Conservation (phyloP, 2,797 vertebrate genomes). For the Pangasius mekongensis region DNA sequence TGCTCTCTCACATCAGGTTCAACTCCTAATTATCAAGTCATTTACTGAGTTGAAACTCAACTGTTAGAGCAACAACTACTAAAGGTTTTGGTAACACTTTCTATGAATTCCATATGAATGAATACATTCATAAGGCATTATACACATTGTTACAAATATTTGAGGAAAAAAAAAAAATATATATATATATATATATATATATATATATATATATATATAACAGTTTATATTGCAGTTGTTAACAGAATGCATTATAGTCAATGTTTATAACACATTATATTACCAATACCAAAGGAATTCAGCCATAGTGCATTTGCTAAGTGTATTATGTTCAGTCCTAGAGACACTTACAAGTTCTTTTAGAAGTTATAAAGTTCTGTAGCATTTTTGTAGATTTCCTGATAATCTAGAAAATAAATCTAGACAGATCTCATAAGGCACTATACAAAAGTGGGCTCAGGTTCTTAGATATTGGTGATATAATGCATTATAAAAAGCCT, state of each 20-base stretch:
- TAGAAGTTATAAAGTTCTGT: background rate
- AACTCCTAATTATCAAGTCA: background rate
- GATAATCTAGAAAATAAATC: background rate
- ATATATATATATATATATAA: too few species aligned
- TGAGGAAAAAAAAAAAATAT: too few species aligned
- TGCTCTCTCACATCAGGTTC: background rate
- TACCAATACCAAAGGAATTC: background rate
- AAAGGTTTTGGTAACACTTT: background rate
- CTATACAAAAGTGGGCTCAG: too few species aligned
- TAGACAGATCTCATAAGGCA: too few species aligned
- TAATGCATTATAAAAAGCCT: background rate
- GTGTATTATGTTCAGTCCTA: background rate
- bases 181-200: too few species aligned
- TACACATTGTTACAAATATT: too few species aligned
- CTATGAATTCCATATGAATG: background rate
- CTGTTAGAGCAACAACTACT: background rate
- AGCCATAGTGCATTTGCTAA: background rate
- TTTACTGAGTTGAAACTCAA: background rate
- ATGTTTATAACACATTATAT: background rate
- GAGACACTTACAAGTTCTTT: background rate
- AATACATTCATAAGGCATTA: too few species aligned
- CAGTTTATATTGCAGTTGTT: background rate
- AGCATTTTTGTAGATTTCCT: background rate
- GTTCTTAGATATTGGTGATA: too few species aligned
- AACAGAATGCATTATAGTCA: background rate